A percentile compares a stretch with the other conserved stretches of the same genome.
phyloP scores from a whole-genome alignment of 2,797 vertebrate genomes.

The Acridotheres tristis region DNA sequence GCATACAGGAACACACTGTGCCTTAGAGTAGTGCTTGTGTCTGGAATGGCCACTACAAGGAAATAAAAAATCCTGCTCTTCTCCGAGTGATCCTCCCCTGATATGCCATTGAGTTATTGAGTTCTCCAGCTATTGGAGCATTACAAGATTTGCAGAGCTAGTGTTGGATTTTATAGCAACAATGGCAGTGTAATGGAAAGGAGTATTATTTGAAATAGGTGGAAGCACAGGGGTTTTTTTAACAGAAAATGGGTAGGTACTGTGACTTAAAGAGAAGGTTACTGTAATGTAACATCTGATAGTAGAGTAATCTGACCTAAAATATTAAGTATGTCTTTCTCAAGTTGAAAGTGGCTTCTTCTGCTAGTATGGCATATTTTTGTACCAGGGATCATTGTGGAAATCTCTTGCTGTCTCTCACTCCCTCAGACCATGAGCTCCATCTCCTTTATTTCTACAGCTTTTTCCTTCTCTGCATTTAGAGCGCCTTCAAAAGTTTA shows the following conservation, averaged over 20 bases:
- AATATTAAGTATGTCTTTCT: not conserved
- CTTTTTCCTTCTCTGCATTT: not conserved
- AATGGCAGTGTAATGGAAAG: not conserved
- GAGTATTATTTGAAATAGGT: not conserved
- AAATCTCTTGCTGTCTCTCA: constrained; percentile 4
- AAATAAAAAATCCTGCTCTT: not conserved
- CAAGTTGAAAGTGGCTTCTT: not conserved
- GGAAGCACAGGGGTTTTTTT: not conserved
- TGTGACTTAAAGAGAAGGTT: not conserved
- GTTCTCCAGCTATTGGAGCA: not conserved
- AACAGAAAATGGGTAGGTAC: not conserved
- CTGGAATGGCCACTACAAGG: not conserved
- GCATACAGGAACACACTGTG: not conserved
- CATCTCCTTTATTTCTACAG: not conserved
- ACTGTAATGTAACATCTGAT: not conserved
- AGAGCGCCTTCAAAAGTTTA: not conserved
- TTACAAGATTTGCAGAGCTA: not conserved
- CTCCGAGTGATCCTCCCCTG: not conserved
- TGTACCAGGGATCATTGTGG: not conserved
- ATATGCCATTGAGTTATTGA: not conserved
- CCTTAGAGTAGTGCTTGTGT: not conserved
- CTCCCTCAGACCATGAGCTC: not conserved
- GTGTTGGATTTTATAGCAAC: not conserved
- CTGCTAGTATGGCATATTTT: not conserved
- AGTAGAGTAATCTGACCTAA: not conserved